Conservation (phyloP, 2,888 invertebrate species). For the Crossocerus cetratus region DNA sequence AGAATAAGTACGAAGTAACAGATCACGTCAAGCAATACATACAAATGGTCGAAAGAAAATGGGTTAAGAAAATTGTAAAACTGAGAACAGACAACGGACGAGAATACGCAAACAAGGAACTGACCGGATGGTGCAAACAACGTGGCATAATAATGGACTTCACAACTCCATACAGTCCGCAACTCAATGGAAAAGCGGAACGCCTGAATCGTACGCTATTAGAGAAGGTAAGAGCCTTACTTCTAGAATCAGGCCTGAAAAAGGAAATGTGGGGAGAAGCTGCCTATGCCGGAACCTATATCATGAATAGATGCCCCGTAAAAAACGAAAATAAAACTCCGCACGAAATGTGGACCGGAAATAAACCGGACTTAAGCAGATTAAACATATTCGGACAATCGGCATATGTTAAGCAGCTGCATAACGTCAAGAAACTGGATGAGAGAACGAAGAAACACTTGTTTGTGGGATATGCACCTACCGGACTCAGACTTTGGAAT, state of each 20-base stretch:
- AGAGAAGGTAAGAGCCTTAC: slow-evolving; percentile 34
- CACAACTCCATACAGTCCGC: slow-evolving; percentile 24
- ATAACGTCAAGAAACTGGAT: slow-evolving; percentile 59
- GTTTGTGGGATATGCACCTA: slow-evolving; percentile 53
- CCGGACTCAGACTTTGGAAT: slow-evolving; percentile 54
- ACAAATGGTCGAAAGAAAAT: background rate
- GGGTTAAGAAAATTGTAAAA: background rate
- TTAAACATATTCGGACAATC: slow-evolving; percentile 63
- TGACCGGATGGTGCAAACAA: slow-evolving; percentile 6
- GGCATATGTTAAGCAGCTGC: slow-evolving; percentile 57
- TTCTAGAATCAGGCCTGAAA: slow-evolving; percentile 55
- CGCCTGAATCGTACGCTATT: slow-evolving; percentile 16
- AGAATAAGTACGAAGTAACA: background rate
- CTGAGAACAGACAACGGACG: no score
- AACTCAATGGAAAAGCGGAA: slow-evolving; percentile 30
- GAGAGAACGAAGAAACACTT: slow-evolving; percentile 52
- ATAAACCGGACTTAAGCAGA: slow-evolving; percentile 59
- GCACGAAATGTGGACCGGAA: slow-evolving; percentile 58
- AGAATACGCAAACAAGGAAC: background rate
- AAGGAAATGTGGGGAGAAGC: slow-evolving; percentile 62
- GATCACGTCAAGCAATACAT: background rate
- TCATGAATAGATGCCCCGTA: slow-evolving; percentile 57
- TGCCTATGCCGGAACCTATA: background rate
- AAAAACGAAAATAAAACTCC: slow-evolving; percentile 52
- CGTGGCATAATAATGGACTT: slow-evolving; percentile 15